Base-by-base conservation (phyloP, 1,140 invertebrate species). In the Aethina tumida region DNA sequence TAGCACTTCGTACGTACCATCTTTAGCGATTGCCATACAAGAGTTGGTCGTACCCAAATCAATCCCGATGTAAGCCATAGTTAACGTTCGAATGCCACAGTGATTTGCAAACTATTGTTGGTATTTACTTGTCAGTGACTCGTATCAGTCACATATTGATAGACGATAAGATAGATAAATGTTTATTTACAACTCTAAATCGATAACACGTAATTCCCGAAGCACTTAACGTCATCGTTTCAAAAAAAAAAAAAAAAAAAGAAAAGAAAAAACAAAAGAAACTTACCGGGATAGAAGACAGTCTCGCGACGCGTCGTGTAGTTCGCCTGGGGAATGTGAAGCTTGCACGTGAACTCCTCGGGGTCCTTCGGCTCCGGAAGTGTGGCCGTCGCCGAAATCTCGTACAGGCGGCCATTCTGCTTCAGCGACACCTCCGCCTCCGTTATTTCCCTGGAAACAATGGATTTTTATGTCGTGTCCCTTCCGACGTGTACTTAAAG, bases 201-300 rank as follows among this genome's bases (percentile, higher is more conserved):
- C n/a, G n/a, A n/a, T n/a, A n/a, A n/a, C n/a, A n/a, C n/a, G n/a
- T n/a, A n/a, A n/a, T n/a, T n/a, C n/a, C n/a, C n/a, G n/a, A n/a
- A n/a, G 9, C 12, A 16, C 14, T 8, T 32, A 5, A 9, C 30
- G 21, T 30, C 12, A 12, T 14, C 12, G 30, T 32, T 8, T n/a
- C 10, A 19, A 19, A 17, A 16, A 32, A 32, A 32, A 18, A 8
- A 19, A 32, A 29, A 2, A 14, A 12, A n/a, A n/a, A 29, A 29
- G 15, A n/a, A 29, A 10, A 29, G 20, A 32, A 32, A 32, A 18
- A 32, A 15, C 10, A 9, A 32, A 16, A 32, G 6, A 17, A 5
- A 47, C 39, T 66, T 57, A 79, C 75, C 74, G 45, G 73, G 68
- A 58, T 75, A 75, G 60, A 77, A 76, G 17, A 74, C 58, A 26